Evolutionary conservation across 2,113 vertebrate genomes (phyloP).

Genomic region (Camarhynchus parvulus): DNA sequence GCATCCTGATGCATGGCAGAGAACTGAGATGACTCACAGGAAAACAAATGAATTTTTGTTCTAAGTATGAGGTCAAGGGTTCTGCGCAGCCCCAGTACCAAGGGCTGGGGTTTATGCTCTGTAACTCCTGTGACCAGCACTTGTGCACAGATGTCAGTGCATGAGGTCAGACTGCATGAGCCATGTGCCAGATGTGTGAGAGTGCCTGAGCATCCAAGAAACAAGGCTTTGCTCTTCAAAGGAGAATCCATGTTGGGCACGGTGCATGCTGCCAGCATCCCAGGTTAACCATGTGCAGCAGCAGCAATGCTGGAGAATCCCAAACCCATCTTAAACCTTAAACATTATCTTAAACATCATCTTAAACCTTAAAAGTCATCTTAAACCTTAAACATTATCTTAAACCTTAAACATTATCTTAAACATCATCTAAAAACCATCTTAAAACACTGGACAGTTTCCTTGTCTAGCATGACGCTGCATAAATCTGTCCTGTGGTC

Average conservation of each 20-base stretch:
- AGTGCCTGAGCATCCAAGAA: background rate
- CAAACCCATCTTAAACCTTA: background rate
- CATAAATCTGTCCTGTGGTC: background rate
- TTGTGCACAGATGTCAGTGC: background rate
- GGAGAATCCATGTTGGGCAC: background rate
- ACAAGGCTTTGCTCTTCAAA: background rate
- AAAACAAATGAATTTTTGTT: constrained; percentile 16
- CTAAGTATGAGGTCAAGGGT: background rate
- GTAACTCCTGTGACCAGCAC: background rate
- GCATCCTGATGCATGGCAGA: background rate
- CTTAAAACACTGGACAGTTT: background rate
- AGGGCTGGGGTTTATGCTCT: background rate
- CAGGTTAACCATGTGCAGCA: background rate
- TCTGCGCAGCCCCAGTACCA: background rate
- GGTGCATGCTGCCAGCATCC: background rate
- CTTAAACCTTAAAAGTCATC: no score
- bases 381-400: no score
- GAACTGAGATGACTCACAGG: background rate
- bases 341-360: background rate
- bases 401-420: no score
- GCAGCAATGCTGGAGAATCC: background rate
- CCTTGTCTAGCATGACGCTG: background rate
- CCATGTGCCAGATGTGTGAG: background rate
- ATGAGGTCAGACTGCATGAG: constrained; percentile 12
- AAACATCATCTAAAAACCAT: background rate